phyloP scores from a whole-genome alignment of 2,113 vertebrate species.

The Aviceda subcristata region DNA sequence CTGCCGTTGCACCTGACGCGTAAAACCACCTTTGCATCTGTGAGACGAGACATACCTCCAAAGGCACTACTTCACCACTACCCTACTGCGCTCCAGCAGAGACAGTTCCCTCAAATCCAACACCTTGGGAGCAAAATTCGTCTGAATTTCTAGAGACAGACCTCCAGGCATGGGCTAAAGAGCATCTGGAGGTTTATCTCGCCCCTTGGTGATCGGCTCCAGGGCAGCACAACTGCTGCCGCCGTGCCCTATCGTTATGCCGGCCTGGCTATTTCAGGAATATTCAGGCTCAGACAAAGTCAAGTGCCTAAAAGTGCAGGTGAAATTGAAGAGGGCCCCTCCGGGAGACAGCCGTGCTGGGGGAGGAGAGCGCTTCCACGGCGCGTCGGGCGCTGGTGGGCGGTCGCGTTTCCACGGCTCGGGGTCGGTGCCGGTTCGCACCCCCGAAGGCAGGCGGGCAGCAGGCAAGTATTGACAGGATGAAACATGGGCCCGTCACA shows the following conservation, averaged over 20 bases:
- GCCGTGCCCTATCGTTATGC: rapidly evolving
- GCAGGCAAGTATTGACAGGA: neutral
- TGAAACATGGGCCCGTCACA: neutral
- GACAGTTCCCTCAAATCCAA: neutral
- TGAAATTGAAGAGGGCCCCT: neutral
- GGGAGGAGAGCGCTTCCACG: no score
- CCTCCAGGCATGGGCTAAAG: neutral
- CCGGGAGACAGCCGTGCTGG: neutral
- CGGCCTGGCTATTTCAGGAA: neutral
- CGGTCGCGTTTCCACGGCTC: neutral
- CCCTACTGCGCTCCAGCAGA: neutral
- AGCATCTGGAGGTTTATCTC: neutral
- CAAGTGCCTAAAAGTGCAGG: neutral
- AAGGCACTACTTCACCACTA: neutral
- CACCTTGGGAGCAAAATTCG: neutral
- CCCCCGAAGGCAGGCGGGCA: neutral
- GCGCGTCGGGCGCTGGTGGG: rapidly evolving
- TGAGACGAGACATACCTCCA: neutral
- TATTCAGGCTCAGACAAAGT: neutral
- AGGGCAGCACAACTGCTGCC: rapidly evolving
- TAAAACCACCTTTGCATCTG: rapidly evolving
- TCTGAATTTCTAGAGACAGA: neutral
- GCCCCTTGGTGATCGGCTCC: neutral
- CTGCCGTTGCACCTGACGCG: neutral
- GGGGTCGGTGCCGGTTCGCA: rapidly evolving